These are phyloP conservation scores for Meteorus colon DNA, from an alignment of 2,888 invertebrate genomes.

Conservation along the genomic window DNA sequence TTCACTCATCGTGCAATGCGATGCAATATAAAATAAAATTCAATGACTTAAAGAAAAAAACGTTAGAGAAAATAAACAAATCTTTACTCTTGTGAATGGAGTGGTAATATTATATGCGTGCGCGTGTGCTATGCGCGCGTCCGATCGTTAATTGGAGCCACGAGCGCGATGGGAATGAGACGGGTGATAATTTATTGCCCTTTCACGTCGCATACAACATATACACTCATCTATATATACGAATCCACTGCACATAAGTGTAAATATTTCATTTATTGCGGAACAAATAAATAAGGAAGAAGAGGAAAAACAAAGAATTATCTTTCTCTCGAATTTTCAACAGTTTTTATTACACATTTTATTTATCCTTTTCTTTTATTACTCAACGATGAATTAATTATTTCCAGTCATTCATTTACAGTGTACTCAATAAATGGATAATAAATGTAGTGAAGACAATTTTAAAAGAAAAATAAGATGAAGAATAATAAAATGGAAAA, in stretches of 20 bases:
- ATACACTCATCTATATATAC: neutral
- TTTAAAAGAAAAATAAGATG: no score
- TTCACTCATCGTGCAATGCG: neutral
- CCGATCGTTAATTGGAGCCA: slow-evolving; percentile 24
- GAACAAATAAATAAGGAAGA: neutral
- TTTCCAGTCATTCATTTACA: neutral
- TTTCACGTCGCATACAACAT: neutral
- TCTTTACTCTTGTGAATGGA: neutral
- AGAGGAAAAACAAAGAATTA: neutral
- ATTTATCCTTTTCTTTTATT: neutral
- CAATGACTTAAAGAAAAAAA: neutral
- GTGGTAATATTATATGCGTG: neutral
- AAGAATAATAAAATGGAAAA: neutral
- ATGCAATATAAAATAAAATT: neutral
- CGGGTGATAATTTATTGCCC: slow-evolving; percentile 11
- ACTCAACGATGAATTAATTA: neutral
- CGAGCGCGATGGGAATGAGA: slow-evolving; percentile 15
- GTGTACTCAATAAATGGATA: neutral
- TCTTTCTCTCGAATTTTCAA: neutral
- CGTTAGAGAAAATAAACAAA: neutral
- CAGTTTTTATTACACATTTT: neutral
- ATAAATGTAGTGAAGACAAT: neutral
- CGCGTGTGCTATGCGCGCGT: neutral
- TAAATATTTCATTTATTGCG: slow-evolving; percentile 9
- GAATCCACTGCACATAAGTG: neutral